A percentile compares a stretch with the other conserved stretches of the same genome.
Conservation (phyloP, 1,140 invertebrate species). For the Brachionus koreanus region DNA sequence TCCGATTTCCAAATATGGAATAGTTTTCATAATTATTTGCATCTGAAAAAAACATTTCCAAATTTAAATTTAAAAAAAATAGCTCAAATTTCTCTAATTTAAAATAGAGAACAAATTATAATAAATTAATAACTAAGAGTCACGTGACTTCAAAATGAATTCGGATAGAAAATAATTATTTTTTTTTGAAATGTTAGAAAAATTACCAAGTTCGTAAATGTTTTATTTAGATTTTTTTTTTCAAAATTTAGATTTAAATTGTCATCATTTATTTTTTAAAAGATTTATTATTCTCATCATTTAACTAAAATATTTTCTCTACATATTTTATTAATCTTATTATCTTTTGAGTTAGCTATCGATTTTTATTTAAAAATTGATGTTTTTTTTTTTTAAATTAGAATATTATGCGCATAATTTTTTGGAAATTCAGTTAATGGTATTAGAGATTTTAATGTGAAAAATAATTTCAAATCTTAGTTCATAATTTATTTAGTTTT, state of each 20-base stretch:
- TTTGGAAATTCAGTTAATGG: not conserved
- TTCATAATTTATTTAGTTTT: not conserved
- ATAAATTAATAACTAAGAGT: not conserved
- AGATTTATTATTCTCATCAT: too few species aligned
- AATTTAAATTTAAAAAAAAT: not conserved
- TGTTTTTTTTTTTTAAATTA: not conserved
- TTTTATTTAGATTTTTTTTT: too few species aligned
- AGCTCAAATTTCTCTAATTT: not conserved
- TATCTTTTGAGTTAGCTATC: not conserved
- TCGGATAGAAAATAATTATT: not conserved
- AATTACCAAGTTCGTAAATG: too few species aligned
- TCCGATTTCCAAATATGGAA: not conserved
- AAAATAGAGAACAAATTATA: not conserved
- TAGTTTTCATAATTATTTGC: constrained; percentile 35
- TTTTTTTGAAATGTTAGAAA: not conserved
- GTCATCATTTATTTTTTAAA: too few species aligned
- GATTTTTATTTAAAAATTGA: not conserved
- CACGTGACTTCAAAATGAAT: not conserved
- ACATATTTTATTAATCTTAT: not conserved
- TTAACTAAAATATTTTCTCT: not conserved
- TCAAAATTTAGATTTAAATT: too few species aligned
- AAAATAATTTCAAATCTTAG: not conserved
- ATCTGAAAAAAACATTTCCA: constrained; percentile 37
- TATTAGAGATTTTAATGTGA: not conserved
- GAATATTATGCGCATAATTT: not conserved